These are phyloP conservation scores for Caracal caracal DNA, from an alignment of 2,113 vertebrate species.

Conservation along the genomic window DNA sequence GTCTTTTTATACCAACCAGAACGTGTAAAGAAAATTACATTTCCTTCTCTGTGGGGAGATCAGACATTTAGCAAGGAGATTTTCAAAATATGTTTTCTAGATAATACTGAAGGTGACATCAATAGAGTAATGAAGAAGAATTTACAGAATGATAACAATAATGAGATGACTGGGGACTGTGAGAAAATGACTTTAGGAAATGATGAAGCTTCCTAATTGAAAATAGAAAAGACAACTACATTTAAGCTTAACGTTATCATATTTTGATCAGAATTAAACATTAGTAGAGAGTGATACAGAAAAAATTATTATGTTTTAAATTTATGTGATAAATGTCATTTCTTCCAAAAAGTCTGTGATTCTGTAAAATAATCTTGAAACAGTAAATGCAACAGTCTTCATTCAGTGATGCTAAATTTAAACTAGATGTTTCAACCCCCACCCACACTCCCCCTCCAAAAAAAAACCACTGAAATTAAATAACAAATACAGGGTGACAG, in stretches of 20 bases:
- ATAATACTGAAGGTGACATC: background rate
- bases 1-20: background rate
- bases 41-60: background rate
- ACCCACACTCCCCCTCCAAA: background rate
- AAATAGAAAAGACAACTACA: background rate
- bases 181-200: slow-evolving; percentile 43
- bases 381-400: background rate
- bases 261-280: background rate
- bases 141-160: slow-evolving; percentile 26
- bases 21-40: slow-evolving; percentile 27
- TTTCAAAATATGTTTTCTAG: slow-evolving; percentile 20
- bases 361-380: slow-evolving; percentile 44
- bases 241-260: background rate
- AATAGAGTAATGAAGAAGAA: background rate
- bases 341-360: background rate
- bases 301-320: background rate
- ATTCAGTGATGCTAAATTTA: background rate
- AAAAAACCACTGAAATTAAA: background rate
- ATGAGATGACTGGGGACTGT: background rate
- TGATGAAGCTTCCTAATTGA: background rate
- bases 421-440: background rate
- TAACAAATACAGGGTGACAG: background rate
- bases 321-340: background rate
- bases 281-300: background rate
- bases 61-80: slow-evolving; percentile 36